Conservation (phyloP, 2,888 invertebrate genomes). For the Apamea anceps region DNA sequence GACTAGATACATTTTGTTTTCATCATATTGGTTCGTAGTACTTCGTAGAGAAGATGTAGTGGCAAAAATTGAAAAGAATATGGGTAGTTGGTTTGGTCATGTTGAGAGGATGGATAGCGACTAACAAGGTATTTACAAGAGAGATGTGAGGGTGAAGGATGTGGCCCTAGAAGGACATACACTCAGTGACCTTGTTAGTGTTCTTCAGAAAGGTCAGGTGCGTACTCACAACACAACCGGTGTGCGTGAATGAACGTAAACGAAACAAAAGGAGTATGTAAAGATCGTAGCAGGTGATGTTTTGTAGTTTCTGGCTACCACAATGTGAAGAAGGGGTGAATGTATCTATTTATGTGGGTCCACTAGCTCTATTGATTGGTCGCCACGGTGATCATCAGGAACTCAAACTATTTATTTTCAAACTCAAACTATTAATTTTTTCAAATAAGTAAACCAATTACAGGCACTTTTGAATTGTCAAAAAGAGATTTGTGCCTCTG, state of each 20-base stretch:
- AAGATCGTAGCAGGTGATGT: too few species aligned
- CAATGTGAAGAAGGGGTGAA: too few species aligned
- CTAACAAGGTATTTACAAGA: background rate
- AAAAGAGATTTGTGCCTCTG: too few species aligned
- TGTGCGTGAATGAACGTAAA: background rate
- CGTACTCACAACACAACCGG: background rate
- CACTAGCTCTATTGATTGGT: background rate
- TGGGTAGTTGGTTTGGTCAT: background rate
- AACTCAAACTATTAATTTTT: too few species aligned
- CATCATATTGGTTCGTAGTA: background rate
- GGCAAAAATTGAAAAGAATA: background rate
- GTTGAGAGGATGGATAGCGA: background rate
- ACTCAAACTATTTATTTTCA: too few species aligned
- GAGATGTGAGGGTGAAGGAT: background rate
- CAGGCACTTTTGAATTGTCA: too few species aligned
- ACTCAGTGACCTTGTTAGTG: background rate
- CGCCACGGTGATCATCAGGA: background rate
- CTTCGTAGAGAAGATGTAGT: background rate
- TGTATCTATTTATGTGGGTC: background rate
- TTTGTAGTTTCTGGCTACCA: too few species aligned
- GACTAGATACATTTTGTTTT: background rate
- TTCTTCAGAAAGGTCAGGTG: background rate
- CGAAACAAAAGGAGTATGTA: too few species aligned
- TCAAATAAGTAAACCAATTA: too few species aligned
- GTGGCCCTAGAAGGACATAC: background rate